Evolutionary conservation across 2,797 vertebrate genomes (phyloP).

Genomic region (Sebastes nivosus): DNA sequence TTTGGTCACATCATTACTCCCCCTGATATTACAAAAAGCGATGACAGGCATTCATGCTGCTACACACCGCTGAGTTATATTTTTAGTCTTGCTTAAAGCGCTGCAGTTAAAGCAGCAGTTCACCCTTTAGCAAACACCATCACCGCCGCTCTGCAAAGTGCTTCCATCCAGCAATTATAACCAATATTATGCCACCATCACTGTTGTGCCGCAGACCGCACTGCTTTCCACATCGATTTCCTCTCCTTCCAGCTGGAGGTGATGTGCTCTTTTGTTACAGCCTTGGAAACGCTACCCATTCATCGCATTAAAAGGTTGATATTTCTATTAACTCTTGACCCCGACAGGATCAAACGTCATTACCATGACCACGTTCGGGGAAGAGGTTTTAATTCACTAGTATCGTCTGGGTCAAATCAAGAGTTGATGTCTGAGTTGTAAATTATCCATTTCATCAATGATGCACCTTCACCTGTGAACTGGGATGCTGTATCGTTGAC

Average conservation of each 20-base stretch:
- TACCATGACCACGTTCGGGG: rapidly evolving
- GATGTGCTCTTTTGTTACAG: background rate
- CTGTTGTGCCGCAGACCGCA: background rate
- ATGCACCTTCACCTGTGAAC: background rate
- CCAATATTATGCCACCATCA: background rate
- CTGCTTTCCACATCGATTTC: constrained; percentile 16
- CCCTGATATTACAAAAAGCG: background rate
- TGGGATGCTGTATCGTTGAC: background rate
- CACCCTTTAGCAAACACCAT: background rate
- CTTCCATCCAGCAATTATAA: constrained; percentile 1
- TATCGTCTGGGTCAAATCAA: background rate
- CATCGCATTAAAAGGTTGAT: background rate
- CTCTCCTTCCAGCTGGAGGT: constrained; percentile 12
- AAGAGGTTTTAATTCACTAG: background rate
- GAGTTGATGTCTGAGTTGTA: background rate
- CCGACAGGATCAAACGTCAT: background rate
- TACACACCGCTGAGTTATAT: constrained; percentile 10
- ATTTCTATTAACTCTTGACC: constrained; percentile 24
- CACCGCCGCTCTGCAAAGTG: background rate
- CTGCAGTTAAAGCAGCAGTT: constrained; percentile 22
- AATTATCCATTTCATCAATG: background rate
- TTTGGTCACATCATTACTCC: background rate
- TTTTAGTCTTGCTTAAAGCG: background rate
- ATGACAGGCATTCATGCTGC: constrained; percentile 10
- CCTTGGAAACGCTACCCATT: constrained; percentile 13